Percentiles rank a stretch among this genome's conserved stretches.
Conservation (phyloP, 2,888 invertebrate species). For the Caenorhabditis sulstoni region DNA sequence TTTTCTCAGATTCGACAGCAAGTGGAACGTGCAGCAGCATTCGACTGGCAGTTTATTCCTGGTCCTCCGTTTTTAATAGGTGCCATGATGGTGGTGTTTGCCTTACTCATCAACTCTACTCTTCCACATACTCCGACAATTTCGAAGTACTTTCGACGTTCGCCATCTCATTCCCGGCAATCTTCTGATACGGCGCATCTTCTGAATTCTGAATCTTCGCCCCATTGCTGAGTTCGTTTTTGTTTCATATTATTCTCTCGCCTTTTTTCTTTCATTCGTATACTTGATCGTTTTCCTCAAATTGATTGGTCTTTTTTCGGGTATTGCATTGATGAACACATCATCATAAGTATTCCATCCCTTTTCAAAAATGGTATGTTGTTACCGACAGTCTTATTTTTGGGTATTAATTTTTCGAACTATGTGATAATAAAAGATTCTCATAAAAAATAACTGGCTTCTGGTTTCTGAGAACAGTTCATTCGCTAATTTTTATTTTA, state of each 20-base stretch:
- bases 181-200: slow-evolving; percentile 66
- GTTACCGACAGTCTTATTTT: no score
- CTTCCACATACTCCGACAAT: slow-evolving; percentile 68
- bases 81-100: slow-evolving; percentile 94
- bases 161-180: slow-evolving; percentile 61
- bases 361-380: no score
- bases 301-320: no score
- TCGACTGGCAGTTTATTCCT: slow-evolving; percentile 73
- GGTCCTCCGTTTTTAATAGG: slow-evolving; percentile 99
- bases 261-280: background rate
- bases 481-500: slow-evolving; percentile 2
- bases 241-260: background rate
- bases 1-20: slow-evolving; percentile 54
- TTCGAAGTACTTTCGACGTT: slow-evolving; percentile 63
- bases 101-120: slow-evolving; percentile 87
- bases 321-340: no score
- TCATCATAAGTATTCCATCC: no score
- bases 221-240: slow-evolving; percentile 31
- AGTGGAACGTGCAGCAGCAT: slow-evolving; percentile 69
- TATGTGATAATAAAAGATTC: no score
- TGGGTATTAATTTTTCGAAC: no score
- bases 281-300: background rate
- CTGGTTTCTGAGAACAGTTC: background rate
- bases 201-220: slow-evolving; percentile 47
- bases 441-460: no score